Evolutionary conservation across 2,113 vertebrate species (phyloP).

Genomic region (Mixornis gularis): DNA sequence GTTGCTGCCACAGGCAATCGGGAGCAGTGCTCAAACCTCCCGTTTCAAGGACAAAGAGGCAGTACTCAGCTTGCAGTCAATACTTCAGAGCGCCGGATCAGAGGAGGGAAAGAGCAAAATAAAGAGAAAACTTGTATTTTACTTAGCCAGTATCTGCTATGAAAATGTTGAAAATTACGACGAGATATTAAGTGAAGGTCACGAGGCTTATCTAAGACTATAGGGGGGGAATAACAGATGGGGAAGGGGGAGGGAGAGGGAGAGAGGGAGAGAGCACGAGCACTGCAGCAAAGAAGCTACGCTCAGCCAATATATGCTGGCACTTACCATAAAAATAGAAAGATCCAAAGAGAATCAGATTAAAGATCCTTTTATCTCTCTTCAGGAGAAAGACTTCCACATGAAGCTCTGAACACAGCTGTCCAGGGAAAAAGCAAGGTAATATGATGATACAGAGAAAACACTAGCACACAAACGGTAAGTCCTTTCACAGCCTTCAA

Average conservation of each 20-base stretch:
- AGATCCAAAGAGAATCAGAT: constrained; percentile 72
- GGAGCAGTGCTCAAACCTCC: constrained; percentile 13
- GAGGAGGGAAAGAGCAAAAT: not conserved
- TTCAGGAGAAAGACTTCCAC: constrained; percentile 56
- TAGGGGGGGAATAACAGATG: constrained; percentile 26
- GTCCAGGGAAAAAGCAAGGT: constrained; percentile 43
- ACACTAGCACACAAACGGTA: not conserved
- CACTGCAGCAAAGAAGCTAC: constrained; percentile 76
- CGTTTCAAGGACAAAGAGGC: constrained; percentile 76
- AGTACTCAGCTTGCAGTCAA: constrained; percentile 34
- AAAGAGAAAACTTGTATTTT: constrained; percentile 35
- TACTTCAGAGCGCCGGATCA: not conserved
- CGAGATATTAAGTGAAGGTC: constrained; percentile 70
- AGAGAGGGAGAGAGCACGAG: constrained; percentile 35
- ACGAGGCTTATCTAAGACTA: constrained; percentile 44
- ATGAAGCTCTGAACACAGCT: constrained; percentile 38
- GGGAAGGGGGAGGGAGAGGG: not conserved
- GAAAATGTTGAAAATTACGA: not conserved
- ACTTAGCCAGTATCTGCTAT: not conserved
- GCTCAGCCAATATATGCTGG: constrained; percentile 64
- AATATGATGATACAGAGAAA: not conserved
- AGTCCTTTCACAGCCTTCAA: constrained; percentile 40
- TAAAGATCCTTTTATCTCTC: constrained; percentile 53
- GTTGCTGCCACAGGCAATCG: not conserved
- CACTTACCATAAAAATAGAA: constrained; percentile 87